Percentiles rank a stretch among this genome's conserved stretches.
Evolutionary conservation across 1,140 invertebrate genomes (phyloP).

Genomic region (Capitella teleta): DNA sequence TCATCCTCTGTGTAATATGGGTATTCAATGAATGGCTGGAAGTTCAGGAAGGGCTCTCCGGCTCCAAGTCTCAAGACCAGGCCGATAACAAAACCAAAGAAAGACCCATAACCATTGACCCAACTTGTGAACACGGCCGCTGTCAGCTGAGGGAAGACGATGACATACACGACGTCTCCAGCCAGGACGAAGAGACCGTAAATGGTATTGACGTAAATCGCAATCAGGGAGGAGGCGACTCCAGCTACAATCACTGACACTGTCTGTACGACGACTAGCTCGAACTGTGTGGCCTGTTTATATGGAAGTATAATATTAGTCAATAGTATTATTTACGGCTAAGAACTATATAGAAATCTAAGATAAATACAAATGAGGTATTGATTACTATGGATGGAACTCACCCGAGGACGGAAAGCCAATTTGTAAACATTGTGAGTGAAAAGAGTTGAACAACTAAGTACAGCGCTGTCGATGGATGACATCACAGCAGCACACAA

Average conservation of each 20-base stretch:
- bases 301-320: too few relatives aligned
- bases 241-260: conserved; percentile 23
- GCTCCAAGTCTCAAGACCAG: conserved; percentile 25
- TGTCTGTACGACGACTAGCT: conserved; percentile 24
- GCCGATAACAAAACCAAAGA: conserved; percentile 21
- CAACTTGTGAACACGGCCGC: conserved; percentile 23
- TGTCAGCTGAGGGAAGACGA: conserved; percentile 31
- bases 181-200: conserved; percentile 35
- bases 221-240: conserved; percentile 23
- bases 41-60: conserved; percentile 22
- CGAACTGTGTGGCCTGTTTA: conserved; percentile 23
- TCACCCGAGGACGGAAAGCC: conserved; percentile 19
- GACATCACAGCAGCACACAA: conserved; percentile 37
- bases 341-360: too few relatives aligned
- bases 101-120: conserved; percentile 23
- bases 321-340: too few relatives aligned
- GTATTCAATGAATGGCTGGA: conserved; percentile 27
- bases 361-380: too few relatives aligned
- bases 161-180: conserved; percentile 36
- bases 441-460: conserved; percentile 35
- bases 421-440: conserved; percentile 32
- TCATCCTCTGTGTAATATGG: conserved; percentile 20
- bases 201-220: conserved; percentile 21
- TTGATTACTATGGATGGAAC: too few relatives aligned
- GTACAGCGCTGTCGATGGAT: conserved; percentile 33